Base-by-base conservation (phyloP, 2,888 invertebrate genomes). In the Orthonychiurus folsomi region DNA sequence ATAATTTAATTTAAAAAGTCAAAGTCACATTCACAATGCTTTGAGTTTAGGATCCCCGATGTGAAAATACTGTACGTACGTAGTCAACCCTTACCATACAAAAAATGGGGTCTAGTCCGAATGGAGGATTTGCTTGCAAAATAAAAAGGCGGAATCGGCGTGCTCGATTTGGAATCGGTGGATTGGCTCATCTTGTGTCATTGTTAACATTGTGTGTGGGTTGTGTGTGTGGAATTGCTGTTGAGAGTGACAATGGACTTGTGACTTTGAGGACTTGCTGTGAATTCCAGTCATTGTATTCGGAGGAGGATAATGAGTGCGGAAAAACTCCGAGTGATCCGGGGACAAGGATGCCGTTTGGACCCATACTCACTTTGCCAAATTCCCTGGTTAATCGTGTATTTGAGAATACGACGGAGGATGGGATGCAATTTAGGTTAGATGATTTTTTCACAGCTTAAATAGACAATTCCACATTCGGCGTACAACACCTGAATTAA, bases 221-320 rank as follows among this genome's bases (percentile, higher is more conserved):
- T 9, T 9, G 37, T 37, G 37, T 37, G 37, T 15, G 37, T 37
- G 37, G 37, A 15, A 37, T 5, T 37, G 37, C 37, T 5, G 37
- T 9, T 37, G 37, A 9, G 37, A 15, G 9, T 9, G 37, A 5
- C 37, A 37, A 37, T 9, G 37, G 37, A 15, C 5, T 37, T 15
- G 37, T 37, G 37, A 37, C 37, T 15, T 37, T 37, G 37, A 52
- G 52, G 24, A 52, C 52, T 9, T 52, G 52, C n/a, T 52, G 52
- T 52, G 21, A 20, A 52, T 12, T 52, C 52, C 52, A 52, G n/a
- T 52, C 52, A 52, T 5, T n/a, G 5, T 52, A 21, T 23, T 21
- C 20, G 9, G 52, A 52, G 9, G 5, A 52, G 9, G 24, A 20
- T 20, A 52, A 20, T 9, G 20, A 20, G 21, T 52, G 52, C n/a